Conservation (phyloP, 2,113 vertebrate species). For the Leiothrix lutea region DNA sequence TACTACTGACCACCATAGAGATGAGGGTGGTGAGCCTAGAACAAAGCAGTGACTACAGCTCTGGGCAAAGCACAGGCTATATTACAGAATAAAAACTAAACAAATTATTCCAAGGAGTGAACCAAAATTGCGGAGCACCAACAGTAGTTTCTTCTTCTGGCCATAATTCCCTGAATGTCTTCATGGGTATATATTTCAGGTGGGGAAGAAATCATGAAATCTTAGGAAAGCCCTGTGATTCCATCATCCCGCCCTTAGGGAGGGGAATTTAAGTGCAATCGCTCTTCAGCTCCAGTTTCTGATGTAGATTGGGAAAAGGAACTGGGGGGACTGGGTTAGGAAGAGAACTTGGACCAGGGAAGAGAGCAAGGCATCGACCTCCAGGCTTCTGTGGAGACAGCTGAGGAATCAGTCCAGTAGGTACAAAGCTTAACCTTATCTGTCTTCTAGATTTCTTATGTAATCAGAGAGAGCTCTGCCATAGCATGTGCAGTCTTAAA, state of each 20-base stretch:
- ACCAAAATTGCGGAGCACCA: not conserved
- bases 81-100: not conserved
- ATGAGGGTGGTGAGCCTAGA: not conserved
- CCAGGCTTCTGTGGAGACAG: not conserved
- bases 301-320: not conserved
- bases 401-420: not conserved
- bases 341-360: not conserved
- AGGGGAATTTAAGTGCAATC: not conserved
- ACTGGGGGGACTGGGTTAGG: rapidly evolving
- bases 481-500: not conserved
- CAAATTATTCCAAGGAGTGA: not conserved
- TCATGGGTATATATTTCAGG: not conserved
- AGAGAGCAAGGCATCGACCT: not conserved
- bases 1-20: not conserved
- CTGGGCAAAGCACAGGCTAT: rapidly evolving
- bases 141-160: not conserved
- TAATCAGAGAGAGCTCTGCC: not conserved
- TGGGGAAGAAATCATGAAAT: not conserved
- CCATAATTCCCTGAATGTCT: not conserved
- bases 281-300: not conserved
- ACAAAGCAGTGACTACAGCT: not conserved
- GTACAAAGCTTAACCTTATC: not conserved
- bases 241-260: not conserved
- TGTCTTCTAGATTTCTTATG: not conserved
- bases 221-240: not conserved